A percentile compares a stretch with the other conserved stretches of the same genome.
phyloP scores from a whole-genome alignment of 2,888 invertebrate species.

The Hemicrepidius hirtus region DNA sequence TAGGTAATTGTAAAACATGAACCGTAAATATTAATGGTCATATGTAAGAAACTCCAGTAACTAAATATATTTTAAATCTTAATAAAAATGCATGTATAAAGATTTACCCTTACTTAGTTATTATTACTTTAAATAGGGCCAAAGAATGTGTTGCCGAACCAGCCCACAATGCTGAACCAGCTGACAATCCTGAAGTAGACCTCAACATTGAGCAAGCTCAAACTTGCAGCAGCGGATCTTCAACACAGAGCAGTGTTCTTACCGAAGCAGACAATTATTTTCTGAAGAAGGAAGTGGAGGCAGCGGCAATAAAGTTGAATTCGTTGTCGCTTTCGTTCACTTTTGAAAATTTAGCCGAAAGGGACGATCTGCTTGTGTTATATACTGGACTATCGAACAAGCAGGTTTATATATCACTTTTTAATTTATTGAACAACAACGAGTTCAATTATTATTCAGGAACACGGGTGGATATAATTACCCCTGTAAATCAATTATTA shows the following conservation, averaged over 20 bases:
- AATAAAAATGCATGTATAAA: no score
- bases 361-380: constrained; percentile 44
- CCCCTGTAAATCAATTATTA: constrained; percentile 50
- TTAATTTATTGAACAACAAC: constrained; percentile 26
- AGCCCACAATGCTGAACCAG: no score
- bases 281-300: no score
- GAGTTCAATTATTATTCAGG: constrained; percentile 47
- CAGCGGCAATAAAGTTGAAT: constrained; percentile 35
- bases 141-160: not conserved
- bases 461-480: constrained; percentile 41
- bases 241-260: not conserved
- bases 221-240: not conserved
- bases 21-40: no score
- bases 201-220: not conserved
- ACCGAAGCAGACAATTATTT: constrained; percentile 41
- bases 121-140: not conserved
- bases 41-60: no score
- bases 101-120: no score
- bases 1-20: no score
- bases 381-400: constrained; percentile 54
- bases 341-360: constrained; percentile 50
- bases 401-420: constrained; percentile 41
- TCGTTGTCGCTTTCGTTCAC: constrained; percentile 37
- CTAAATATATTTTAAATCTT: no score
- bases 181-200: not conserved